Conservation (phyloP, 2,797 vertebrate species). For the Carduelis carduelis region DNA sequence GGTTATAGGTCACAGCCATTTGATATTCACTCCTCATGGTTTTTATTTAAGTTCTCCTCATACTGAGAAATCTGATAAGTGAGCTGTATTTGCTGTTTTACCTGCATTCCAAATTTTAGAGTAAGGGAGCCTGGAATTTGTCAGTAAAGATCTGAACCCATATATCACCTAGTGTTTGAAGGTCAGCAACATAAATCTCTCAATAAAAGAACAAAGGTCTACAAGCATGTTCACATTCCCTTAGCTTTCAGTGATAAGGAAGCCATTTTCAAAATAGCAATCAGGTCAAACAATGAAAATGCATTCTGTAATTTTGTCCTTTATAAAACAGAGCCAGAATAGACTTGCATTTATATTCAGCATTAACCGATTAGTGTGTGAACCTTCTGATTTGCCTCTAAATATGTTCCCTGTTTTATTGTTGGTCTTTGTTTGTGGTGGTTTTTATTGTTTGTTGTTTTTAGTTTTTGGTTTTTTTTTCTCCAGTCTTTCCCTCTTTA, state of each 20-base stretch:
- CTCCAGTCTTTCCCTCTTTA: neutral
- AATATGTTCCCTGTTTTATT: neutral
- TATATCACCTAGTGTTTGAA: constrained; percentile 46
- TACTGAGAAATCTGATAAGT: constrained; percentile 26
- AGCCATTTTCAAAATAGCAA: constrained; percentile 52
- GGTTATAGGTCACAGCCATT: constrained; percentile 16
- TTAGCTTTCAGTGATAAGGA: constrained; percentile 27
- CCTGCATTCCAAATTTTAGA: constrained; percentile 32
- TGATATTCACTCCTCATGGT: constrained; percentile 1
- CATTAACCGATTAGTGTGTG: neutral
- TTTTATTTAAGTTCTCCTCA: constrained; percentile 39
- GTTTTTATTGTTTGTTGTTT: neutral
- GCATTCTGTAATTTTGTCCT: neutral
- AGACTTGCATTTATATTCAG: neutral
- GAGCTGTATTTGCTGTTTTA: constrained; percentile 5
- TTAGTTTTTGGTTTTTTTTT: no score
- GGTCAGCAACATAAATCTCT: constrained; percentile 62
- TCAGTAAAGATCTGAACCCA: constrained; percentile 12
- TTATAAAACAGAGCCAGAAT: neutral
- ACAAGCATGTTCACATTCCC: neutral
- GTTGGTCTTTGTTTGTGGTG: rapidly evolving
- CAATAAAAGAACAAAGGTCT: constrained; percentile 55
- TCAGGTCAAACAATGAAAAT: constrained; percentile 36
- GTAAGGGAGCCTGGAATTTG: constrained; percentile 24
- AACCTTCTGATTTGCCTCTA: neutral